Conservation (phyloP, 2,113 vertebrate species). For the Malurus melanocephalus region DNA sequence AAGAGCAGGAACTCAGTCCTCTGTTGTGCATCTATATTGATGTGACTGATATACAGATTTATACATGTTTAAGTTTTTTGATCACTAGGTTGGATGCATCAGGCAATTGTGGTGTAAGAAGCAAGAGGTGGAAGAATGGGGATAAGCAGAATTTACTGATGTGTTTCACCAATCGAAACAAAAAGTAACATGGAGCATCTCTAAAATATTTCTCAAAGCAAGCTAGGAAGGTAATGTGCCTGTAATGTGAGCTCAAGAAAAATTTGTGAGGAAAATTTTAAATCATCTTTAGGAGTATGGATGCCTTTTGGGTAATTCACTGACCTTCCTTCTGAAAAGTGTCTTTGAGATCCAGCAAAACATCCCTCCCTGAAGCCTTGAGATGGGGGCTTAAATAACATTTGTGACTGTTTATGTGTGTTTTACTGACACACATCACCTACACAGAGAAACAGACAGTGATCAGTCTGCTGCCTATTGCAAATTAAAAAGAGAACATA, state of each 20-base stretch:
- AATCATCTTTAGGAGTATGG: neutral
- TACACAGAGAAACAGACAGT: neutral
- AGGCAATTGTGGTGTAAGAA: neutral
- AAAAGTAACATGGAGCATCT: neutral
- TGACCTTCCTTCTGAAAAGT: neutral
- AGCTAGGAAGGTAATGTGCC: neutral
- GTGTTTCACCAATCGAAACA: neutral
- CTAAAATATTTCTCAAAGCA: neutral
- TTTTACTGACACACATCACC: neutral
- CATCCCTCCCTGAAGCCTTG: neutral
- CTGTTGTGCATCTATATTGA: neutral
- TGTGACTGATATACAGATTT: neutral
- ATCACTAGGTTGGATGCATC: neutral
- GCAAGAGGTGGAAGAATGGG: neutral
- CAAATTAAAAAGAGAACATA: neutral
- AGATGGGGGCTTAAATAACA: neutral
- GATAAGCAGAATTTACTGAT: neutral
- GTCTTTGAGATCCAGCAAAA: neutral
- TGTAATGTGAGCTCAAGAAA: neutral
- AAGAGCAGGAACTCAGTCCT: neutral
- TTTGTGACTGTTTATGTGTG: accelerated
- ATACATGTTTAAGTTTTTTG: neutral
- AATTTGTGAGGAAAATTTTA: neutral
- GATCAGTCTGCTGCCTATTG: neutral
- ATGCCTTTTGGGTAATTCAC: neutral